phyloP scores from a whole-genome alignment of 2,797 vertebrate genomes.

The Mus minutoides region DNA sequence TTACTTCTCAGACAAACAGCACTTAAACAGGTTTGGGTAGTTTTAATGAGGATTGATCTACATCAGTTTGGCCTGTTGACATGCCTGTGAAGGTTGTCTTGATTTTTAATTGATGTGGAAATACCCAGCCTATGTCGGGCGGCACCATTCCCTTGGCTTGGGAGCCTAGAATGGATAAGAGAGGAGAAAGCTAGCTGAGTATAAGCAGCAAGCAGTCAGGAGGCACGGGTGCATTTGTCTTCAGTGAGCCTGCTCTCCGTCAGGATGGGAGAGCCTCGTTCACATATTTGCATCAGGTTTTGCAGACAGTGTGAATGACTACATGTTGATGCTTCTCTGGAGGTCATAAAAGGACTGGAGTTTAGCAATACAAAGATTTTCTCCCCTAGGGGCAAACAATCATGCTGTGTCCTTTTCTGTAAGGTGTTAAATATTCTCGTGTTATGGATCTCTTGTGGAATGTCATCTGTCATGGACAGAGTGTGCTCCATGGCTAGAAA shows the following conservation, averaged over 20 bases:
- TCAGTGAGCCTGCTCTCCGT: background rate
- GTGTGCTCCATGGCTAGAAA: background rate
- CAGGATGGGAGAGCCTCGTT: background rate
- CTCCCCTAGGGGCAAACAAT: background rate
- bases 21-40: background rate
- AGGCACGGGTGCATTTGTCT: background rate
- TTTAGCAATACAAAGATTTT: background rate
- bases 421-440: background rate
- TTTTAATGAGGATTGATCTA: background rate
- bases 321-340: background rate
- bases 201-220: background rate
- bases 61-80: background rate
- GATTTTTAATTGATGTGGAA: background rate
- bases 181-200: background rate
- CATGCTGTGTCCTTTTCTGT: background rate
- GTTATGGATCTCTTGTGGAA: background rate
- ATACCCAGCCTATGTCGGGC: background rate
- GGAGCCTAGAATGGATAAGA: background rate
- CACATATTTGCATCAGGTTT: background rate
- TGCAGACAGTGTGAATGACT: background rate
- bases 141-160: background rate
- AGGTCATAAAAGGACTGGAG: background rate
- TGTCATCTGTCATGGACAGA: background rate
- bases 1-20: background rate
- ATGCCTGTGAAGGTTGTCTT: background rate